Evolutionary conservation across 1,140 invertebrate species (phyloP).

Genomic region (Archegozetes longisetosus): DNA sequence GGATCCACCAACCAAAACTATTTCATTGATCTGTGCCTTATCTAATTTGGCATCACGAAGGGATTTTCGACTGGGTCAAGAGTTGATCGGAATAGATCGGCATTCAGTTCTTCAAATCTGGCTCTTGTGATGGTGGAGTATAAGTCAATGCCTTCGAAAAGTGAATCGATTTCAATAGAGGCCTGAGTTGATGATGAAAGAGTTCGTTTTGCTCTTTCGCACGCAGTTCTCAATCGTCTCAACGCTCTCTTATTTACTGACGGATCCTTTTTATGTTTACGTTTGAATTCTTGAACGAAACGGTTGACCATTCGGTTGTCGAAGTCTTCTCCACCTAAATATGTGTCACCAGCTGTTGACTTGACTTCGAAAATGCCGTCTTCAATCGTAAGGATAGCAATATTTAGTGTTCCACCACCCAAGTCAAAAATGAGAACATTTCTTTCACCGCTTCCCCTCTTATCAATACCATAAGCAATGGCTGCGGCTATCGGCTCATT

Average conservation of each 20-base stretch:
- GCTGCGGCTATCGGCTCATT: slow-evolving; percentile 59
- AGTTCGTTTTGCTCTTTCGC: slow-evolving; percentile 55
- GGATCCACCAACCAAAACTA: slow-evolving; percentile 94
- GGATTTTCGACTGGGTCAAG: slow-evolving; percentile 38
- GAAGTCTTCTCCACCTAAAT: slow-evolving; percentile 95
- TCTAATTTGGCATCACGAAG: slow-evolving; percentile 27
- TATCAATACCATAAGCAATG: slow-evolving; percentile 71
- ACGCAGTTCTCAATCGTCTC: slow-evolving; percentile 74
- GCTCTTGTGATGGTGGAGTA: slow-evolving; percentile 18
- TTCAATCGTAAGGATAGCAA: slow-evolving; percentile 85
- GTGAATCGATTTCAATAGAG: slow-evolving; percentile 16
- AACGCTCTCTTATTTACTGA: slow-evolving; percentile 74
- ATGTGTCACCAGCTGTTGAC: slow-evolving; percentile 91
- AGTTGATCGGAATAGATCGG: slow-evolving; percentile 50
- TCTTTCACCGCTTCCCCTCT: slow-evolving; percentile 36
- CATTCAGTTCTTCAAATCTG: slow-evolving; percentile 31
- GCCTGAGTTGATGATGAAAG: slow-evolving; percentile 6
- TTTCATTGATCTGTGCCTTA: slow-evolving; percentile 60
- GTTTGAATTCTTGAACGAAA: slow-evolving; percentile 59
- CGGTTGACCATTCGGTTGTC: slow-evolving; percentile 31
- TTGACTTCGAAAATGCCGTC: slow-evolving; percentile 89
- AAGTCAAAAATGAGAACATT: slow-evolving; percentile 65
- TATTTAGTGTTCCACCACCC: slow-evolving; percentile 93
- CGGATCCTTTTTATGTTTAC: slow-evolving; percentile 91
- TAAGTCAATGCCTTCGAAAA: slow-evolving; percentile 78